A percentile compares a stretch with the other conserved stretches of the same genome.
Conservation (phyloP, 1,140 invertebrate species). For the Potamilus streckersoni region DNA sequence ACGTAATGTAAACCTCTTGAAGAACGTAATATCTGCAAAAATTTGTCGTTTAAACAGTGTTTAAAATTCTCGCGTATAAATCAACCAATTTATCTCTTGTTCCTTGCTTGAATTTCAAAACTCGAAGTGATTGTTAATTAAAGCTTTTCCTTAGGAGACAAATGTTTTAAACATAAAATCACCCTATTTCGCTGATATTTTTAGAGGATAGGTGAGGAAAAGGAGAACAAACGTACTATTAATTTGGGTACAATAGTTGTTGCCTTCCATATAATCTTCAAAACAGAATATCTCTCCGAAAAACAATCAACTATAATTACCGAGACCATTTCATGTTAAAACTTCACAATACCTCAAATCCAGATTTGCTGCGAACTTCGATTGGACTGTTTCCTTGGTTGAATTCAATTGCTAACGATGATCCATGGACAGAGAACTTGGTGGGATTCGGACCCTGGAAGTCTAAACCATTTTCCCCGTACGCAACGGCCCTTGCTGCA, state of each 20-base stretch:
- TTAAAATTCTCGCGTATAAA: neutral
- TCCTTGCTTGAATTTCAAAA: slow-evolving; percentile 20
- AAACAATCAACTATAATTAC: no score
- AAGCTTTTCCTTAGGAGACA: neutral
- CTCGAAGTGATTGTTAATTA: slow-evolving; percentile 36
- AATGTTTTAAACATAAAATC: slow-evolving; percentile 2
- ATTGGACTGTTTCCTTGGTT: slow-evolving; percentile 32
- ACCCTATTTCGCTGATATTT: slow-evolving; percentile 16
- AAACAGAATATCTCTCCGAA: no score
- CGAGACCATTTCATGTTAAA: no score
- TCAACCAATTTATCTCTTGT: neutral
- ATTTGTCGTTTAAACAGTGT: no score
- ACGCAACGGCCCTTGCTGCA: slow-evolving; percentile 50
- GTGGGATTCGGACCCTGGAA: slow-evolving; percentile 46
- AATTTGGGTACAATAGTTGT: no score
- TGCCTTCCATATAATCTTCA: no score
- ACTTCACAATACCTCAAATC: slow-evolving; percentile 43
- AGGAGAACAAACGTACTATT: no score
- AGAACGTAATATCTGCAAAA: no score
- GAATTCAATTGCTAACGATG: slow-evolving; percentile 32
- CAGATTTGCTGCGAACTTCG: slow-evolving; percentile 31
- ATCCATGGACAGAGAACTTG: slow-evolving; percentile 1
- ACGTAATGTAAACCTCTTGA: no score
- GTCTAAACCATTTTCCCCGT: slow-evolving; percentile 32
- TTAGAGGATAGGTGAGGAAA: no score